Percentiles rank a stretch among this genome's conserved stretches.
Conservation (phyloP, 1,140 invertebrate genomes). For the Melitaea cinxia region DNA sequence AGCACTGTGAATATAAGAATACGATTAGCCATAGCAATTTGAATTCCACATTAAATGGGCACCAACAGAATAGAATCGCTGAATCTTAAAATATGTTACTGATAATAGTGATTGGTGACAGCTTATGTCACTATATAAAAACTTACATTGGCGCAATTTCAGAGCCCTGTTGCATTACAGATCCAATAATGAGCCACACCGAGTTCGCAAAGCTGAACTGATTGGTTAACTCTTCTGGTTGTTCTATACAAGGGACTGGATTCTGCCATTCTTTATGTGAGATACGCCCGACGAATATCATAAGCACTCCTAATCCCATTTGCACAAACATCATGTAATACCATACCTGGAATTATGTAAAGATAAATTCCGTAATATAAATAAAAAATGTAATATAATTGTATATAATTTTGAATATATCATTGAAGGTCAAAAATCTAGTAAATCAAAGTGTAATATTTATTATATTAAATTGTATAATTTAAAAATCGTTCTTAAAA, state of each 20-base stretch:
- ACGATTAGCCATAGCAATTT: neutral
- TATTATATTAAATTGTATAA: too few relatives aligned
- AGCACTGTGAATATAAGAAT: conserved; percentile 82
- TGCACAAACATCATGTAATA: conserved; percentile 89
- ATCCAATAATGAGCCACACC: conserved; percentile 92
- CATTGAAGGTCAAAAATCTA: too few relatives aligned
- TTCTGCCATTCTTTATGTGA: conserved; percentile 92
- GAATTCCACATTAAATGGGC: too few relatives aligned
- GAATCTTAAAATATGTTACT: too few relatives aligned
- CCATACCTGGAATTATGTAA: conserved; percentile 85
- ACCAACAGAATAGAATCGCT: too few relatives aligned
- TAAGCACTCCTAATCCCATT: conserved; percentile 88
- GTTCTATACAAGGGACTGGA: conserved; percentile 89
- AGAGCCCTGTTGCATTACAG: conserved; percentile 93
- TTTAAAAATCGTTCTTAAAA: too few relatives aligned
- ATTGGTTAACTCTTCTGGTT: conserved; percentile 89
- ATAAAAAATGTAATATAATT: neutral
- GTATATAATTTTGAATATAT: too few relatives aligned
- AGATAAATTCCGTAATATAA: neutral
- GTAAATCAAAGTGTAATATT: too few relatives aligned
- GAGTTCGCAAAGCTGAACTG: conserved; percentile 93
- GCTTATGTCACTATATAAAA: too few relatives aligned
- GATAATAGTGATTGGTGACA: too few relatives aligned
- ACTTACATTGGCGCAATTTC: conserved; percentile 90
- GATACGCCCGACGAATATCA: conserved; percentile 91